phyloP scores from a whole-genome alignment of 2,113 vertebrate genomes.

The Mola mola region DNA sequence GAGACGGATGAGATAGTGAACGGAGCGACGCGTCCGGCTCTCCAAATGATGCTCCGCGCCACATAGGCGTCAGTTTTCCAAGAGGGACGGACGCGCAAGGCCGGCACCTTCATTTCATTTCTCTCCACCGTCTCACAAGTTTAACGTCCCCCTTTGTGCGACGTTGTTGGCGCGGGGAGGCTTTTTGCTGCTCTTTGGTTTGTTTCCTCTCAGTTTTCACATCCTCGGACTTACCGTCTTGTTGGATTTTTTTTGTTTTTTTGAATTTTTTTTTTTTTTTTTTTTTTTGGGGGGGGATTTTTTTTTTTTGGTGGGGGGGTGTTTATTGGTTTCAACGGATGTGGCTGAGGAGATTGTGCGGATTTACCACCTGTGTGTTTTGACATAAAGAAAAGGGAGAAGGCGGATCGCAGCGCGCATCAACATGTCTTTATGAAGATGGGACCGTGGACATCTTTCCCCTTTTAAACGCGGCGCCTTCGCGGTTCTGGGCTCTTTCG shows the following conservation, averaged over 20 bases:
- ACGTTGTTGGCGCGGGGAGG: slow-evolving; percentile 25
- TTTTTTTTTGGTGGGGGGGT: too few species aligned
- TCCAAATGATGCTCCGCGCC: slow-evolving; percentile 57
- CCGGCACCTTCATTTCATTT: slow-evolving; percentile 4
- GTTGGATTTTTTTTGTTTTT: slow-evolving; percentile 31
- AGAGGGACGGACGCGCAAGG: slow-evolving; percentile 24
- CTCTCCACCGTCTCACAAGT: slow-evolving; percentile 49
- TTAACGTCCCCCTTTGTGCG: slow-evolving; percentile 37
- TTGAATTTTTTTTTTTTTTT: neutral
- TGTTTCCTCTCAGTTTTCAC: slow-evolving; percentile 40
- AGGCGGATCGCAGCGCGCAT: slow-evolving; percentile 53
- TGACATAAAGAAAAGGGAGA: slow-evolving; percentile 6
- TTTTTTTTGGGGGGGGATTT: too few species aligned
- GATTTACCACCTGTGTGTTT: slow-evolving; percentile 62
- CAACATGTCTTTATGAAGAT: slow-evolving; percentile 71
- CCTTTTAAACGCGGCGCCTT: slow-evolving; percentile 47
- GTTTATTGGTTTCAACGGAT: slow-evolving; percentile 21
- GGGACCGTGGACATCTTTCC: slow-evolving; percentile 69
- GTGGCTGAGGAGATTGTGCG: slow-evolving; percentile 44
- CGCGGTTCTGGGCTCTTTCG: slow-evolving; percentile 12
- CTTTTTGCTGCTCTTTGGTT: slow-evolving; percentile 13
- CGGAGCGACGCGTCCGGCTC: slow-evolving; percentile 44
- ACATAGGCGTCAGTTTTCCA: slow-evolving; percentile 37
- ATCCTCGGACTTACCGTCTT: slow-evolving; percentile 36
- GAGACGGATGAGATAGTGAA: slow-evolving; percentile 63